Evolutionary conservation across 2,888 invertebrate genomes (phyloP).

Genomic region (Xestia xanthographa): DNA sequence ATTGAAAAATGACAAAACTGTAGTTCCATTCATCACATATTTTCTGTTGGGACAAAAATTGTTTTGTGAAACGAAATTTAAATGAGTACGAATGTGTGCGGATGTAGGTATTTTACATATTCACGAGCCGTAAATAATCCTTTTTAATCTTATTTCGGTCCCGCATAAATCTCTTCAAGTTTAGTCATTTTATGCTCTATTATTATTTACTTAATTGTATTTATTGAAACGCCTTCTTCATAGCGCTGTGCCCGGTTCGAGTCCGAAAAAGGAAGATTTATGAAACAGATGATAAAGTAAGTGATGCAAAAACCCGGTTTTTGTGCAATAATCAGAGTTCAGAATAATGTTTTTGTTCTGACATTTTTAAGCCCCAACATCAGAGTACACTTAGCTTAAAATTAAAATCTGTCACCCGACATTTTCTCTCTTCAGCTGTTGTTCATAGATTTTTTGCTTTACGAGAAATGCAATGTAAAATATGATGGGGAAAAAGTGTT

Average conservation of each 20-base stretch:
- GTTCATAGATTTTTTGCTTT: conserved; percentile 8
- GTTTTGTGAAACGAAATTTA: conserved; percentile 25
- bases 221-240: neutral
- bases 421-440: conserved; percentile 1
- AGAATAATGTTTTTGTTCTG: neutral
- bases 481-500: conserved; percentile 20
- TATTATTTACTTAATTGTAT: too few species aligned
- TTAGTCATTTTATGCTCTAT: neutral
- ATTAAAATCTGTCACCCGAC: neutral
- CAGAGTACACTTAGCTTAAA: neutral
- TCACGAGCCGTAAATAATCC: neutral
- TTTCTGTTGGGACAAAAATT: conserved; percentile 22
- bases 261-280: neutral
- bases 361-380: too few species aligned
- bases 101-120: neutral
- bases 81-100: neutral
- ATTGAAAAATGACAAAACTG: conserved; percentile 63
- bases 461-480: conserved; percentile 13
- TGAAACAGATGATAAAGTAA: neutral
- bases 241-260: neutral
- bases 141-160: neutral
- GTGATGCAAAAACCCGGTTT: neutral
- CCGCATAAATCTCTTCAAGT: neutral
- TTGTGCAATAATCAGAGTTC: neutral
- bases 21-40: conserved; percentile 37